Evolutionary conservation across 2,113 vertebrate genomes (phyloP).

Genomic region (Phylloscopus whistleri): DNA sequence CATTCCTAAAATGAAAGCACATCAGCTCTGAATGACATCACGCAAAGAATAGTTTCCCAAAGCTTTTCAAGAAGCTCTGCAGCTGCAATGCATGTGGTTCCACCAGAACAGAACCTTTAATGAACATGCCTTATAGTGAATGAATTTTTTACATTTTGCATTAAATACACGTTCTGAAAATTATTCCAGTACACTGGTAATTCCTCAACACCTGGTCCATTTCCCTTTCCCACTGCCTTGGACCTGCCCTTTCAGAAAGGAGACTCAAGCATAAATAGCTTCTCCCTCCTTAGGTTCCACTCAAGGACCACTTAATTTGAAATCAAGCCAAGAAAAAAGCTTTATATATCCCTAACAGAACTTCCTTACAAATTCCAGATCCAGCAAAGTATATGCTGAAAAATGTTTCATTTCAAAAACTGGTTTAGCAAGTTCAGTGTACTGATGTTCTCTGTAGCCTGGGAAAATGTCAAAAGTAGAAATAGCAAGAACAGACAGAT

Average conservation of each 20-base stretch:
- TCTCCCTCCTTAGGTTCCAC: neutral
- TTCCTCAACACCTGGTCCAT: neutral
- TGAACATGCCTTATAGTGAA: rapidly evolving
- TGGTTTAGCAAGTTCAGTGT: neutral
- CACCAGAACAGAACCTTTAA: neutral
- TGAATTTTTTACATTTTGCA: neutral
- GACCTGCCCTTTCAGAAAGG: neutral
- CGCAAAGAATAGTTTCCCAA: neutral
- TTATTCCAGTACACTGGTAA: neutral
- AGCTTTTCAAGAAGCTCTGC: neutral
- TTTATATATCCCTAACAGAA: neutral
- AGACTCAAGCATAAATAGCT: neutral
- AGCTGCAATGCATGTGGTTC: neutral
- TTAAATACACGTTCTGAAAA: neutral
- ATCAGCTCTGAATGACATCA: neutral
- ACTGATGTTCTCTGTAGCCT: neutral
- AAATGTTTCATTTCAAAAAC: neutral
- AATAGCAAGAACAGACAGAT: neutral
- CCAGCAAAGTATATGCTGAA: neutral
- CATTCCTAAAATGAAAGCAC: constrained; percentile 80
- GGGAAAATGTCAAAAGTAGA: neutral
- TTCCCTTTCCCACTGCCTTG: neutral
- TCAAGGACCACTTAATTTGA: neutral
- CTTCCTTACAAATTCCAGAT: neutral
- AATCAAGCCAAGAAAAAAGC: neutral